These are phyloP conservation scores for Corythaixoides concolor DNA, from an alignment of 2,113 vertebrate species.

Conservation along the genomic window DNA sequence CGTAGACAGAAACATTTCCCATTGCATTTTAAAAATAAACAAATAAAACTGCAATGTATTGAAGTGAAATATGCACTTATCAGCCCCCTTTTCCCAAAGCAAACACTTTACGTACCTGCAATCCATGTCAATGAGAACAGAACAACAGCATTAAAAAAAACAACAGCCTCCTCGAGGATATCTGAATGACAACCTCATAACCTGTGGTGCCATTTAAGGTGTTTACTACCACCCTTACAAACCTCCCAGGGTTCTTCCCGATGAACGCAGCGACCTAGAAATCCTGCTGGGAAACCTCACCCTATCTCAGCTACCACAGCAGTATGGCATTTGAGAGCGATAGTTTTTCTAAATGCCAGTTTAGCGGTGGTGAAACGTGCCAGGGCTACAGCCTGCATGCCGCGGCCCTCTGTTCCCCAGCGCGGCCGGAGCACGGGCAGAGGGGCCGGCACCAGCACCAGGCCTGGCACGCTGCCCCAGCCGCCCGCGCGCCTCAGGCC, in stretches of 20 bases:
- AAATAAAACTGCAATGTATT: neutral
- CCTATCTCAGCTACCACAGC: neutral
- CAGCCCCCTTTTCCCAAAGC: neutral
- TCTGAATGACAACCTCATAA: neutral
- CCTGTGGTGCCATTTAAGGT: neutral
- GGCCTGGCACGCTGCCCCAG: neutral
- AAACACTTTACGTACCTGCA: neutral
- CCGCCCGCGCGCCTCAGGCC: neutral
- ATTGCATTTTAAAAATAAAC: neutral
- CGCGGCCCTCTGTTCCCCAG: neutral
- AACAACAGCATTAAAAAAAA: neutral
- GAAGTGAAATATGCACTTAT: neutral
- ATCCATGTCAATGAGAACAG: neutral
- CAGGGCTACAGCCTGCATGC: neutral
- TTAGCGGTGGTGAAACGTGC: neutral
- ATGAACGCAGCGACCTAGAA: neutral
- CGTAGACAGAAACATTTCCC: neutral
- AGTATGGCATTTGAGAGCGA: neutral
- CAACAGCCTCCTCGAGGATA: neutral
- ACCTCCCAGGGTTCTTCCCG: neutral
- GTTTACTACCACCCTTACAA: neutral
- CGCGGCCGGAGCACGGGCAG: too few species aligned
- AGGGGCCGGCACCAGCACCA: neutral
- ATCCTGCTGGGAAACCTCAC: neutral
- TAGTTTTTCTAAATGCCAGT: neutral